Evolutionary conservation across 2,113 vertebrate genomes (phyloP).

Genomic region (Chaenogobius annularis): DNA sequence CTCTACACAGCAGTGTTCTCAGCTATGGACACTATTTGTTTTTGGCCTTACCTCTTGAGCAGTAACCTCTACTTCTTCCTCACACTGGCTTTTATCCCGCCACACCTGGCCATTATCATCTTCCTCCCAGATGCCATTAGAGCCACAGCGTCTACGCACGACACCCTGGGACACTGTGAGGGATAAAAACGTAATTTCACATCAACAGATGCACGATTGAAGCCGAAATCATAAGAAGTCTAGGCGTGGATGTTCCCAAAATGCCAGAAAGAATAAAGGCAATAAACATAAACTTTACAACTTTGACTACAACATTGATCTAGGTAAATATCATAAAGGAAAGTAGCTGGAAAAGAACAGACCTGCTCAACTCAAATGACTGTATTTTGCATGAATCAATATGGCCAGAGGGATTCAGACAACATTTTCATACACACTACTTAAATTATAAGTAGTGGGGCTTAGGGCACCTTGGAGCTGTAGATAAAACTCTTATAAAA

Average conservation of each 20-base stretch:
- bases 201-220: neutral
- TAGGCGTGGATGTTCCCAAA: neutral
- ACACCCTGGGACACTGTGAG: conserved; percentile 78
- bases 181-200: neutral
- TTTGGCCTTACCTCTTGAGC: conserved; percentile 66
- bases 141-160: conserved; percentile 80
- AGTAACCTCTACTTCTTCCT: conserved; percentile 75
- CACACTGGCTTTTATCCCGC: conserved; percentile 81
- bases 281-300: too few species aligned
- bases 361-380: neutral
- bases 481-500: too few species aligned
- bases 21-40: neutral
- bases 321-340: neutral
- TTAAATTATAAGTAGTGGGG: too few species aligned
- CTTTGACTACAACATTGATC: neutral
- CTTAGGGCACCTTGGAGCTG: too few species aligned
- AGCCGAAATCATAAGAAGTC: neutral
- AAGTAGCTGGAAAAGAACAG: too few species aligned
- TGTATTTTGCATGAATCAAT: neutral
- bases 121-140: conserved; percentile 79
- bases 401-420: too few species aligned
- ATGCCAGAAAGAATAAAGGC: neutral
- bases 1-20: too few species aligned
- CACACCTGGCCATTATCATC: conserved; percentile 75
- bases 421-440: too few species aligned